Base-by-base conservation (phyloP, 2,113 vertebrate genomes). In the Cephalopholis sonnerati region DNA sequence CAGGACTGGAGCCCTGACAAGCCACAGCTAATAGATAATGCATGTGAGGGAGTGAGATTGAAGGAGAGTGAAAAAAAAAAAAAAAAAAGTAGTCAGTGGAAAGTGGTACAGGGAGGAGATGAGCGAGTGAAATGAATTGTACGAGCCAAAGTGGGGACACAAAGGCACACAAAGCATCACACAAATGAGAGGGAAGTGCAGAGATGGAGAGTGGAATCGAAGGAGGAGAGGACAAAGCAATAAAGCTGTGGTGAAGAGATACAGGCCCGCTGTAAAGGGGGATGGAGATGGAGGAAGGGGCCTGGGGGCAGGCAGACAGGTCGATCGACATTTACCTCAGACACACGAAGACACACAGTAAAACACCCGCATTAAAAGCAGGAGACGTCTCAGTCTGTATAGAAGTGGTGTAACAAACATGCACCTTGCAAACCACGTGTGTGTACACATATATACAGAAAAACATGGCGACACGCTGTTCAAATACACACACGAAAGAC, bases 11-110 rank as follows among this genome's bases (percentile, higher is more conserved):
- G 89, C 78, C 86, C 89, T 86, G 87, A 93, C 90, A 93, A 93
- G 81, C 88, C 79, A 83, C 85, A 55, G 81, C 83, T 90, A 88
- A 94, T 94, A 92, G 91, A 93, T 93, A 91, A 93, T 88, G 81
- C 86, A 91, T 73, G 57, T 39, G 69, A 81, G 77, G 58, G 76
- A 50, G 69, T 32, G 53, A 82, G 64, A 87, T 66, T 76, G 63
- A 83, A 41, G 24, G 53, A 50, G 22, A 20, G 39, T 25, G 27
- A 20, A 46, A 55, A 51, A 55, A 50, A 4, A 29, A 51, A 24
- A 18, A n/a, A 22, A 64, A 25, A 29, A 9, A 32, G 24, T n/a
- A 27, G 73, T 55, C 39, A 65, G 57, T 13, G 5, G 24, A 67
- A 36, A 76, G 50, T 41, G 59, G 58, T 54, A 53, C 10, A 22